Conservation (phyloP, 2,888 invertebrate species). For the Apeira syringaria region DNA sequence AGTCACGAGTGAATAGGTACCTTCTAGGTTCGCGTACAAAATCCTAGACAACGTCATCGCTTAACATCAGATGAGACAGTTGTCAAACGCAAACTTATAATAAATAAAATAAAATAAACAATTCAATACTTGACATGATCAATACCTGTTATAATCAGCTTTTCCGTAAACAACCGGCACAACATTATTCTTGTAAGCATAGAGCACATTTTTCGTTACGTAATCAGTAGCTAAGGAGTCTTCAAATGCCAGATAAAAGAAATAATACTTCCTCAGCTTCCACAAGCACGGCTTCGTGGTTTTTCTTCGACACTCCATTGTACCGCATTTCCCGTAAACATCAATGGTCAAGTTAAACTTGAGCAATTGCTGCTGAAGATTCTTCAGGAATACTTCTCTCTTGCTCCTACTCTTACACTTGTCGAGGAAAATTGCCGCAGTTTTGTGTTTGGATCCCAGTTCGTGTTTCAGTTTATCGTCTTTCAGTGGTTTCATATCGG, state of each 20-base stretch:
- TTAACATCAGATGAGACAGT: too few relatives aligned
- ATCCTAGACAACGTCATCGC: too few relatives aligned
- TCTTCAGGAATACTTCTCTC: slow-evolving; percentile 53
- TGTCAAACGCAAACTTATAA: too few relatives aligned
- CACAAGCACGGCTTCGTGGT: slow-evolving; percentile 58
- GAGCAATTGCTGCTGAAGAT: slow-evolving; percentile 66
- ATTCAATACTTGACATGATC: too few relatives aligned
- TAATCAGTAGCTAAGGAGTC: slow-evolving; percentile 85
- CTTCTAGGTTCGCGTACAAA: too few relatives aligned
- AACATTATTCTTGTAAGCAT: slow-evolving; percentile 80
- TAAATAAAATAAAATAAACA: too few relatives aligned
- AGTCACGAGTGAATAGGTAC: too few relatives aligned
- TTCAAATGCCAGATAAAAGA: slow-evolving; percentile 88
- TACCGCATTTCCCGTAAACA: slow-evolving; percentile 80
- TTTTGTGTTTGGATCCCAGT: slow-evolving; percentile 50
- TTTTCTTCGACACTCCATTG: slow-evolving; percentile 47
- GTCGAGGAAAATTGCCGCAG: slow-evolving; percentile 62
- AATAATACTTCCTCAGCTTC: slow-evolving; percentile 82
- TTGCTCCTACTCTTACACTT: slow-evolving; percentile 54
- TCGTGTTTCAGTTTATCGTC: slow-evolving; percentile 32
- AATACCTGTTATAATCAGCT: slow-evolving; percentile 80
- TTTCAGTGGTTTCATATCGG: slow-evolving; percentile 41
- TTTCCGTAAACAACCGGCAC: slow-evolving; percentile 88
- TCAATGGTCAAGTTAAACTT: slow-evolving; percentile 68
- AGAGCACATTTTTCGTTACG: slow-evolving; percentile 74